Conservation (phyloP, 2,888 invertebrate genomes). For the Campoletis raptor region DNA sequence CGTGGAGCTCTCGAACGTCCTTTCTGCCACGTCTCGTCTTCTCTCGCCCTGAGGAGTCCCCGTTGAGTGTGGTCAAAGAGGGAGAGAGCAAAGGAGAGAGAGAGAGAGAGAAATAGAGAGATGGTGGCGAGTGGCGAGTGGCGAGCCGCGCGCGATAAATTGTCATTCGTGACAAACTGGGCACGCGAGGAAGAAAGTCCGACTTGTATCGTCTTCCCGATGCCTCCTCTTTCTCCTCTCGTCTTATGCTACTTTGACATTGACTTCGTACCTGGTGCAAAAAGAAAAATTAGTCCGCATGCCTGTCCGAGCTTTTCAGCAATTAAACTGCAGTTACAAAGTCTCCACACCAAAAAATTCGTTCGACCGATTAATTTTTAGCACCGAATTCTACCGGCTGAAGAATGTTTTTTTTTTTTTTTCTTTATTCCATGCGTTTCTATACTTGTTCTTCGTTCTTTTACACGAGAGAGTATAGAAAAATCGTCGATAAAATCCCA, state of each 20-base stretch:
- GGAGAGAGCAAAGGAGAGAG: constrained; percentile 29
- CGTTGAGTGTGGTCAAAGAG: constrained; percentile 47
- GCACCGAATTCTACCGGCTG: not conserved
- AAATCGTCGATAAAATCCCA: constrained; percentile 5
- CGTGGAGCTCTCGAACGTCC: constrained; percentile 51
- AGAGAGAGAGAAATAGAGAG: constrained; percentile 43
- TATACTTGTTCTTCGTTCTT: not conserved
- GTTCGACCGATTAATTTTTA: constrained; percentile 2
- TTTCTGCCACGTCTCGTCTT: constrained; percentile 65
- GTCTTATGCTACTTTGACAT: constrained; percentile 27
- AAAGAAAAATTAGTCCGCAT: not conserved
- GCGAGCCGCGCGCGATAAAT: constrained; percentile 74
- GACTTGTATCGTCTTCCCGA: constrained; percentile 41
- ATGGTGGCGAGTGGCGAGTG: constrained; percentile 66
- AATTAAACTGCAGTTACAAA: constrained; percentile 14
- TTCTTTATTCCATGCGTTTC: not conserved
- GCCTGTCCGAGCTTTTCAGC: constrained; percentile 14
- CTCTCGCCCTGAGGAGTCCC: constrained; percentile 67
- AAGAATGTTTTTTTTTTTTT: not conserved
- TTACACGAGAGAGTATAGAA: not conserved
- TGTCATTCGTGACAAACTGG: constrained; percentile 78
- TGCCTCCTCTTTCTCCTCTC: constrained; percentile 6
- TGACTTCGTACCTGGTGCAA: constrained; percentile 5
- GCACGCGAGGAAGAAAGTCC: constrained; percentile 72
- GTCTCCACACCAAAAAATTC: not conserved